A percentile compares a stretch with the other conserved stretches of the same genome.
Evolutionary conservation across 2,797 vertebrate genomes (phyloP).

Genomic region (Sebastiscus albofasciatus): DNA sequence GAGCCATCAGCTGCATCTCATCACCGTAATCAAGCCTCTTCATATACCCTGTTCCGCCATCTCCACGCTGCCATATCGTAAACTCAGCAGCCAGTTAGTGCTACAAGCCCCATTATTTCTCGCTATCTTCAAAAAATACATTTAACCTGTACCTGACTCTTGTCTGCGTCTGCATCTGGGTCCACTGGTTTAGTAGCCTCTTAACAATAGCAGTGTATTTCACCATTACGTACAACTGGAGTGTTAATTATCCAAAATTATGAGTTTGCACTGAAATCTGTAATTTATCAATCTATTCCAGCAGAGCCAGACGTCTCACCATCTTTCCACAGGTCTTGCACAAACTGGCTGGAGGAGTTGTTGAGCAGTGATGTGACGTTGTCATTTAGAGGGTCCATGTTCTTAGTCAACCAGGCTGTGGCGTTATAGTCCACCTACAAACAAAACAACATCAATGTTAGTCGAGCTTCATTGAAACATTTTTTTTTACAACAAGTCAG

Average conservation of each 20-base stretch:
- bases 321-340: constrained; percentile 97
- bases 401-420: constrained; percentile 94
- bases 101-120: too few relatives aligned
- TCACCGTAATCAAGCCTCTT: too few relatives aligned
- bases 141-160: too few relatives aligned
- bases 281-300: background rate
- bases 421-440: constrained; percentile 94
- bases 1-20: too few relatives aligned
- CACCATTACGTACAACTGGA: background rate
- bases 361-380: constrained; percentile 92
- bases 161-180: too few relatives aligned
- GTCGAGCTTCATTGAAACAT: background rate
- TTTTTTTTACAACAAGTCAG: background rate
- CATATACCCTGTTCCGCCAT: too few relatives aligned
- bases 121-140: too few relatives aligned
- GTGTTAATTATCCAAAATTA: background rate
- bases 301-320: constrained; percentile 77
- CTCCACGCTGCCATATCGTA: too few relatives aligned
- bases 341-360: constrained; percentile 91
- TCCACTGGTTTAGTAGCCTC: background rate
- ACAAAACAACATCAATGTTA: background rate
- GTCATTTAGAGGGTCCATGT: constrained; percentile 98
- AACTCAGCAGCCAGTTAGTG: too few relatives aligned
- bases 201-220: background rate
- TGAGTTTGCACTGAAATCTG: background rate